These are phyloP conservation scores for Papilio elwesi DNA, from an alignment of 2,888 invertebrate species.

Conservation along the genomic window DNA sequence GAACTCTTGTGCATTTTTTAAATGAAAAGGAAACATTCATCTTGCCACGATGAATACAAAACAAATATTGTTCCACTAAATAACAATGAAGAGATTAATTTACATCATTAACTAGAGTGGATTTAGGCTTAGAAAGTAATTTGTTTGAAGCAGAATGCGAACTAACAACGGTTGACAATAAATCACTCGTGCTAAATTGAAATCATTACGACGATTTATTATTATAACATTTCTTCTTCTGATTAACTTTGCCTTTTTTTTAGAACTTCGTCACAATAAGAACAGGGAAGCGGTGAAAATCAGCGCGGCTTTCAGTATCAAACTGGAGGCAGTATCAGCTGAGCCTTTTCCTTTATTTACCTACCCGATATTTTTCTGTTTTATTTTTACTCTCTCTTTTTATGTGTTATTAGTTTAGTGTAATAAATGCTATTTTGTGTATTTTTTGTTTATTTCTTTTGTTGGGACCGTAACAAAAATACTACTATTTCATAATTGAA, in stretches of 20 bases:
- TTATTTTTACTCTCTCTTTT: too few relatives aligned
- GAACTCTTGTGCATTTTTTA: constrained; percentile 6
- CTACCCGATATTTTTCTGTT: too few relatives aligned
- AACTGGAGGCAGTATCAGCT: too few relatives aligned
- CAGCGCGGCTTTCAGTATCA: too few relatives aligned
- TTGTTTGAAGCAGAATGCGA: constrained; percentile 19
- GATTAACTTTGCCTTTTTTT: neutral
- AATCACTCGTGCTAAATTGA: constrained; percentile 23
- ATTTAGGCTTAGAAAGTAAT: constrained; percentile 20
- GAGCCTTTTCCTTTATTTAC: too few relatives aligned
- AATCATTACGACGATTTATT: constrained; percentile 18
- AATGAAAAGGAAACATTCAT: neutral
- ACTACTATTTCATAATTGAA: too few relatives aligned
- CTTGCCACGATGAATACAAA: constrained; percentile 5
- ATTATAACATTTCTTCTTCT: neutral
- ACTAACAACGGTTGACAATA: constrained; percentile 25
- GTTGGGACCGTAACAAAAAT: too few relatives aligned
- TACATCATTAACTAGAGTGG: constrained; percentile 14
- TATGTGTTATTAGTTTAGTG: too few relatives aligned
- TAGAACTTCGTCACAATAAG: too few relatives aligned
- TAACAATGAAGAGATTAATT: constrained; percentile 25
- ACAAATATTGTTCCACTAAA: constrained; percentile 3
- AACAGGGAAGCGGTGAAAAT: too few relatives aligned
- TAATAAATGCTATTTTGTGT: too few relatives aligned
- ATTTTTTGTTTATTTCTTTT: too few relatives aligned